Percentiles rank a stretch among this genome's conserved stretches.
These are phyloP conservation scores for Andricus quercusramuli DNA, from an alignment of 2,888 invertebrate genomes.

Conservation along the genomic window DNA sequence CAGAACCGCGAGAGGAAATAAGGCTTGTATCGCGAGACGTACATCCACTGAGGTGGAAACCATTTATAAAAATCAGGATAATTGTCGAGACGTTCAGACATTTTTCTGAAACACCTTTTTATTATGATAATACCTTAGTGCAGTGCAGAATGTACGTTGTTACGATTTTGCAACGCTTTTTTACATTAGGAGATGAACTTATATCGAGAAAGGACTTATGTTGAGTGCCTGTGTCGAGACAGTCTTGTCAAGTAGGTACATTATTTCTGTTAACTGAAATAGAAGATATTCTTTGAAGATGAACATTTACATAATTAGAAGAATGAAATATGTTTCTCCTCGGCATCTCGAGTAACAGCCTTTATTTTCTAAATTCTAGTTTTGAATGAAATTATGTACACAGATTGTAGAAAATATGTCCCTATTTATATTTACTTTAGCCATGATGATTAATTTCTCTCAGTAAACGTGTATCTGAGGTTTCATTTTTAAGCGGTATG, in stretches of 20 bases:
- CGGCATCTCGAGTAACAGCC: no score
- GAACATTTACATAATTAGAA: no score
- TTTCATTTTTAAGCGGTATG: background rate
- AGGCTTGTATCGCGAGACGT: constrained; percentile 58
- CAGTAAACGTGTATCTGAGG: background rate
- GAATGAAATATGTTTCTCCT: no score
- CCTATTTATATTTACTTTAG: background rate
- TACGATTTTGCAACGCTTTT: background rate
- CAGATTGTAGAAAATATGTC: background rate
- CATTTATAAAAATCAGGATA: constrained; percentile 53
- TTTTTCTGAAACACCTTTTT: constrained; percentile 9
- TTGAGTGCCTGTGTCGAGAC: background rate
- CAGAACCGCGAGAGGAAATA: constrained; percentile 56
- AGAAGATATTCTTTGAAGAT: no score
- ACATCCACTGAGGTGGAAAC: constrained; percentile 53
- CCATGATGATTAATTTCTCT: background rate
- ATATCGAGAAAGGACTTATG: background rate
- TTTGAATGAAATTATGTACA: no score
- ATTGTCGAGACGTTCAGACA: constrained; percentile 20
- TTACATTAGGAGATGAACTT: background rate
- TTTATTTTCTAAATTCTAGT: no score
- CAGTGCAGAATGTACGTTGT: background rate
- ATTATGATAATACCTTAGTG: constrained; percentile 12
- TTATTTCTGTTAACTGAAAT: background rate
- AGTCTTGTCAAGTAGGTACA: background rate